These are phyloP conservation scores for Seriola quinqueradiata DNA, from an alignment of 2,113 vertebrate species.

Conservation along the genomic window DNA sequence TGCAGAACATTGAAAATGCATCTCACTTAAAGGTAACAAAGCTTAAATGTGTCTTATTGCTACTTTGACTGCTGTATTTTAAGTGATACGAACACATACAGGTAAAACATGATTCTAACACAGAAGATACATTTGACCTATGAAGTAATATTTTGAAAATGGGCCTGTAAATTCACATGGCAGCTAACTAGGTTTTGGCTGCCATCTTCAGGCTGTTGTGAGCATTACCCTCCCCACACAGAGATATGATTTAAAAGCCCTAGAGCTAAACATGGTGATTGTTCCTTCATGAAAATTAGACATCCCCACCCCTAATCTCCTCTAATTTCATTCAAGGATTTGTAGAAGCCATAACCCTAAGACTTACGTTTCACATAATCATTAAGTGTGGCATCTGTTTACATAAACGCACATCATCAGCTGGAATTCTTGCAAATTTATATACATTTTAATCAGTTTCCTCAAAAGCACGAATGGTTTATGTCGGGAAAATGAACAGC, in stretches of 20 bases:
- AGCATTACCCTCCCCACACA: slow-evolving; percentile 53
- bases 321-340: slow-evolving; percentile 77
- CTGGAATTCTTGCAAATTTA: slow-evolving; percentile 56
- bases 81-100: slow-evolving; percentile 66
- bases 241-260: slow-evolving; percentile 64
- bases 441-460: slow-evolving; percentile 57
- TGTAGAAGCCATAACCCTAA: slow-evolving; percentile 69
- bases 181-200: slow-evolving; percentile 84
- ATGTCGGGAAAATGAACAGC: slow-evolving; percentile 50
- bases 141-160: slow-evolving; percentile 77
- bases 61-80: slow-evolving; percentile 56
- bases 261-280: slow-evolving; percentile 75
- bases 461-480: slow-evolving; percentile 65
- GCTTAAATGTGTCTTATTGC: slow-evolving; percentile 62
- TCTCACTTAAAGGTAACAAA: slow-evolving; percentile 72
- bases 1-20: slow-evolving; percentile 57
- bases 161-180: slow-evolving; percentile 38
- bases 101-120: slow-evolving; percentile 66
- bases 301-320: slow-evolving; percentile 75
- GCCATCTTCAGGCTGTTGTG: slow-evolving; percentile 85
- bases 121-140: slow-evolving; percentile 72
- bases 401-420: slow-evolving; percentile 61
- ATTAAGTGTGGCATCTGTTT: slow-evolving; percentile 63
- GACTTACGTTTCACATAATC: slow-evolving; percentile 57
- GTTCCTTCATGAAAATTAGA: slow-evolving; percentile 80